Evolutionary conservation across 2,797 vertebrate species (phyloP).

Genomic region (Hypotaenidia philippensis): DNA sequence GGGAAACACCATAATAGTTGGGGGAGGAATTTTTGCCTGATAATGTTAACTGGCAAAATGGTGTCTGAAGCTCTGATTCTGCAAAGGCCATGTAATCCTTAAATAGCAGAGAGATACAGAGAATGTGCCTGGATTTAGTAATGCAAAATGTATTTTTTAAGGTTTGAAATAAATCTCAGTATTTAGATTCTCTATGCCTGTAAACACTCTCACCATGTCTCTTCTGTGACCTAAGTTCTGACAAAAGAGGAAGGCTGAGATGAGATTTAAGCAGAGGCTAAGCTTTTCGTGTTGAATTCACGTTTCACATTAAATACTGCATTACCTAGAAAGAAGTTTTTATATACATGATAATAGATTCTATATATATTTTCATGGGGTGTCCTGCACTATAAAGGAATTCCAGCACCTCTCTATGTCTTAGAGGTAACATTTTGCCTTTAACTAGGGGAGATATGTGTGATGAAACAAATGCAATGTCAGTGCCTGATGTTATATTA

Average conservation of each 20-base stretch:
- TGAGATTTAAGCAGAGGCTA: background rate
- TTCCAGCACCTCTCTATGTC: background rate
- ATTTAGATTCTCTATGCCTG: background rate
- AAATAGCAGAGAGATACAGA: background rate
- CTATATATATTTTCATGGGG: background rate
- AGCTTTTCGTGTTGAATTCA: background rate
- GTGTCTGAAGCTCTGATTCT: background rate
- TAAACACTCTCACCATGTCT: background rate
- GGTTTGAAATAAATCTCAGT: background rate
- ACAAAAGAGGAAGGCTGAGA: background rate
- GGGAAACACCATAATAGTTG: background rate
- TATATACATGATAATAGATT: background rate
- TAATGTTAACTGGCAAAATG: background rate
- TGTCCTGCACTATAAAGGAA: background rate
- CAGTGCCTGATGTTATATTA: background rate
- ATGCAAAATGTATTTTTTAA: background rate
- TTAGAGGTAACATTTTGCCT: background rate
- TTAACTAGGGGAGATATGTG: background rate
- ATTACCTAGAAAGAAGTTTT: background rate
- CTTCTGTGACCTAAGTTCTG: background rate
- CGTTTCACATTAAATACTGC: background rate
- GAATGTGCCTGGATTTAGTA: background rate
- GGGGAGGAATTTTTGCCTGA: background rate
- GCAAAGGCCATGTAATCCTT: background rate
- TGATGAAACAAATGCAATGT: background rate